Base-by-base conservation (phyloP, 2,113 vertebrate species). In the Platysternon megacephalum region DNA sequence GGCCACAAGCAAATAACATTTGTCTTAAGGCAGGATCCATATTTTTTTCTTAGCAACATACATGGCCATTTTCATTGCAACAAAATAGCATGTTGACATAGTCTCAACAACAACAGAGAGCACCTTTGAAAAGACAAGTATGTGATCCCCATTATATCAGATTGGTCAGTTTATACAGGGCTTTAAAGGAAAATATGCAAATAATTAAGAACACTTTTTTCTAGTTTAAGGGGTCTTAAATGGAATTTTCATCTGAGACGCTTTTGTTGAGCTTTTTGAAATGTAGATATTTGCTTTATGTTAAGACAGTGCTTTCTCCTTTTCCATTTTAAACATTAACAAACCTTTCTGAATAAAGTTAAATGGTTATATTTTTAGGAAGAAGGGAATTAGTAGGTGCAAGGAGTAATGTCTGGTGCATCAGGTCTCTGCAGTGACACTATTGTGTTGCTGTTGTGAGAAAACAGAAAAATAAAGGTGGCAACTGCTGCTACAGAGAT, bases 91-190 rank as follows among this genome's bases (percentile, higher is more conserved):
- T 81, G 17, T 95, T 93, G 89, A 85, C 81, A 80, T 32, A 61
- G 58, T 93, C 82, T 93, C 82, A 82, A 44, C 56, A 44, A 92
- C 84, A 82, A 96, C 79, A 87, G 26, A 93, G 55, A 84, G 13
- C 68, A 91, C 48, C 22, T 35, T 81, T 58, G 61, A 51, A 21
- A 85, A 46, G 78, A 52, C 24, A 79, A 39, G 39, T 42, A 55
- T 0, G 19, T 72, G 53, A 14, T 51, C 1, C 0, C 42, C 32
- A 1, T 76, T 39, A 9, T 42, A 42, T 79, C 72, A 95, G 39
- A 35, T 84, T 46, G 28, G 79, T 48, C 44, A 42, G 39, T 58
- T 93, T 91, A 88, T 76, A 39, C 39, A 48, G n/a, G 84, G 84
- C 44, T 93, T 88, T 88, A 65, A 88, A 81, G 79, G 56, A 87